Conservation (phyloP, 1,140 invertebrate genomes). For the Psilanteris sp. region DNA sequence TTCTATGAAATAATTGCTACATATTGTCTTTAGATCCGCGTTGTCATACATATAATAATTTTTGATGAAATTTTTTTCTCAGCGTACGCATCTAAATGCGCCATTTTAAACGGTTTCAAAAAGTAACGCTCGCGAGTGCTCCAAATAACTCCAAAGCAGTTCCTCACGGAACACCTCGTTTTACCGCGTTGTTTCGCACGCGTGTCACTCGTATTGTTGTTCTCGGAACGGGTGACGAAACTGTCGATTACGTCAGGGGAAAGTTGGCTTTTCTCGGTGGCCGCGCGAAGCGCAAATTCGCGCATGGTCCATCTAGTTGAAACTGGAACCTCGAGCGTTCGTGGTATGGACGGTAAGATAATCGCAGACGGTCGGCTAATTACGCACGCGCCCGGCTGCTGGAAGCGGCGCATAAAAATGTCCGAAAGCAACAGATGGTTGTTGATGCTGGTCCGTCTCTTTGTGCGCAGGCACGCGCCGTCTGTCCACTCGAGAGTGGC, state of each 20-base stretch:
- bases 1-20: too few species aligned
- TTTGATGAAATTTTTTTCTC: too few species aligned
- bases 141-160: too few species aligned
- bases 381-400: conserved; percentile 51
- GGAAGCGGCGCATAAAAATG: conserved; percentile 64
- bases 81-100: too few species aligned
- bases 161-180: too few species aligned
- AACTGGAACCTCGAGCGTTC: conserved; percentile 25
- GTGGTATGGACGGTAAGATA: conserved; percentile 19
- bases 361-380: conserved; percentile 51
- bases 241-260: conserved; percentile 10
- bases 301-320: conserved; percentile 8
- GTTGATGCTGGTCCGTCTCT: conserved; percentile 68
- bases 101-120: too few species aligned
- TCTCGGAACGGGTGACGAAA: conserved; percentile 14
- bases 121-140: too few species aligned
- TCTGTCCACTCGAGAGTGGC: conserved; percentile 51
- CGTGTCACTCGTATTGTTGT: neutral
- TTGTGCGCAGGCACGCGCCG: conserved; percentile 67
- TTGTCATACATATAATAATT: too few species aligned
- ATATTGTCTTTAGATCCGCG: too few species aligned
- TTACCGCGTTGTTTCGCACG: neutral
- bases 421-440: conserved; percentile 72
- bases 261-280: neutral
- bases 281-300: conserved; percentile 3